Percentiles rank a stretch among this genome's conserved stretches.
These are phyloP conservation scores for Xylocopa sonorina DNA, from an alignment of 1,140 invertebrate species.

Conservation along the genomic window DNA sequence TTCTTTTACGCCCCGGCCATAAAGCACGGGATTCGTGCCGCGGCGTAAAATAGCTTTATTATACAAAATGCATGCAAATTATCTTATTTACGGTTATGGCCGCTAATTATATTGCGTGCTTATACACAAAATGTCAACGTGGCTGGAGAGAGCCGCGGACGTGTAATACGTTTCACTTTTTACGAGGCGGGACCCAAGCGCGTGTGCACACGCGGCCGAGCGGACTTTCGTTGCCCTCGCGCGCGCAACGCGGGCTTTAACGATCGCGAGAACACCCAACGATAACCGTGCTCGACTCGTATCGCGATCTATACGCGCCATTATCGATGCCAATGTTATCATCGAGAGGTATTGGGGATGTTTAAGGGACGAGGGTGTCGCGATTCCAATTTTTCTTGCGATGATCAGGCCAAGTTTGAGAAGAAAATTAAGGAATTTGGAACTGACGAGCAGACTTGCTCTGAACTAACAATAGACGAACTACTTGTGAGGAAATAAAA, in stretches of 20 bases:
- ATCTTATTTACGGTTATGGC: constrained; percentile 78
- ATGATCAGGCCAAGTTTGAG: no score
- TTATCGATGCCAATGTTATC: constrained; percentile 54
- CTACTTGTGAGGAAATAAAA: no score
- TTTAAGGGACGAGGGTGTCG: no score
- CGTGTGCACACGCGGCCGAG: no score
- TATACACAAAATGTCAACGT: constrained; percentile 79
- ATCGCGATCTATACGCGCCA: constrained; percentile 55
- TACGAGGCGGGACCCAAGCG: constrained; percentile 73
- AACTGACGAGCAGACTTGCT: no score
- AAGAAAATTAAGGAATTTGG: no score
- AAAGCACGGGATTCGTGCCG: constrained; percentile 70
- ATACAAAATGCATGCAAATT: constrained; percentile 79
- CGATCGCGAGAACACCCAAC: no score
- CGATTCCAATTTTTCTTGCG: no score
- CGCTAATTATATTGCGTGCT: constrained; percentile 77
- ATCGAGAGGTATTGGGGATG: no score
- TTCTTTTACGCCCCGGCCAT: constrained; percentile 38
- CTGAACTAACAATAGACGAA: no score
- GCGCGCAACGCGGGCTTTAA: constrained; percentile 71
- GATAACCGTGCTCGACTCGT: no score
- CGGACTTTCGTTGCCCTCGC: no score
- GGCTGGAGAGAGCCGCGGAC: constrained; percentile 63
- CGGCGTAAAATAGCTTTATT: constrained; percentile 77
- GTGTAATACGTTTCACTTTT: constrained; percentile 72